Percentiles rank a stretch among this genome's conserved stretches.
Conservation (phyloP, 2,888 invertebrate genomes). For the Apoda limacodes region DNA sequence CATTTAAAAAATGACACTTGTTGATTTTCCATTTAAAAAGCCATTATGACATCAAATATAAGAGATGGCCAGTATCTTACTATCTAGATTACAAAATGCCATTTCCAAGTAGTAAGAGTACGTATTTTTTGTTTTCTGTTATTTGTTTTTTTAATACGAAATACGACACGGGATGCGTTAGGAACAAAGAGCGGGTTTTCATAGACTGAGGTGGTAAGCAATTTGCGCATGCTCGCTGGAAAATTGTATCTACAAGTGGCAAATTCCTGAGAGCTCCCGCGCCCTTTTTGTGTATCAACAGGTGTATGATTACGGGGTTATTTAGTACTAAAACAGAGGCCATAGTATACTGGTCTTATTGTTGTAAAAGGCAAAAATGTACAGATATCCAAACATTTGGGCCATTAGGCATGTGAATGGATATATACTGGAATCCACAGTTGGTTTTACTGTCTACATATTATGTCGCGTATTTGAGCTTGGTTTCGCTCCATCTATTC, state of each 20-base stretch:
- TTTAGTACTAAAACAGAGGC: slow-evolving; percentile 18
- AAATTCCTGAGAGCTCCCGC: slow-evolving; percentile 27
- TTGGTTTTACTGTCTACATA: slow-evolving; percentile 35
- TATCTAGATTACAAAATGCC: slow-evolving; percentile 14
- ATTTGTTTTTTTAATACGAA: slow-evolving; percentile 5
- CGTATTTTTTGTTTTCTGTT: slow-evolving; percentile 3
- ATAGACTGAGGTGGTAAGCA: slow-evolving; percentile 31
- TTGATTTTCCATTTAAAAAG: slow-evolving; percentile 11
- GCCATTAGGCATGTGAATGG: too few relatives aligned
- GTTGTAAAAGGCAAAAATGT: slow-evolving; percentile 24
- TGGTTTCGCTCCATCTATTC: too few relatives aligned
- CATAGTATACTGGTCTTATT: slow-evolving; percentile 24
- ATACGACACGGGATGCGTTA: slow-evolving; percentile 29
- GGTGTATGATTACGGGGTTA: slow-evolving; percentile 11
- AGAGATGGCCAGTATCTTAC: too few relatives aligned
- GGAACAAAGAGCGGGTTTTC: slow-evolving; percentile 27
- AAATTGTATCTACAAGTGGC: slow-evolving; percentile 31
- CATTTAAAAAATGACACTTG: slow-evolving; percentile 22
- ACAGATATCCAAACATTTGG: slow-evolving; percentile 21
- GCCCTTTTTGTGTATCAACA: slow-evolving; percentile 17
- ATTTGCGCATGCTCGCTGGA: slow-evolving; percentile 45
- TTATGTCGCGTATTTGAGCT: too few relatives aligned
- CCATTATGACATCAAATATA: slow-evolving; percentile 9
- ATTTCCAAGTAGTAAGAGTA: slow-evolving; percentile 4
- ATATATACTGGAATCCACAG: slow-evolving; percentile 47